Evolutionary conservation across 2,888 invertebrate genomes (phyloP).

Genomic region (Entomobrya multifasciata): DNA sequence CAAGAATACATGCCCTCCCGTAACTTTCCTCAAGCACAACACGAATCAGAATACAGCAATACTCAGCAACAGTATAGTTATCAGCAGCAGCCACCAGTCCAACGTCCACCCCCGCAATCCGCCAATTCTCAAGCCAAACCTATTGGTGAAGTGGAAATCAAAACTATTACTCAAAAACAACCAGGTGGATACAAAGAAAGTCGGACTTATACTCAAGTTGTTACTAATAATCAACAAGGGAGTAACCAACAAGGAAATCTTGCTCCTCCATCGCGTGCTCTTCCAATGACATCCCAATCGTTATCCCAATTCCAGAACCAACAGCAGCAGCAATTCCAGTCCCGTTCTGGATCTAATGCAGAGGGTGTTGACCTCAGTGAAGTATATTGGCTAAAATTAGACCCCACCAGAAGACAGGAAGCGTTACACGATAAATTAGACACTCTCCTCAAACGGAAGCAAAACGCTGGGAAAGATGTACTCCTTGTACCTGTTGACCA

Average conservation of each 20-base stretch:
- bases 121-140: not conserved
- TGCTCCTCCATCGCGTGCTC: not conserved
- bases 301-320: not conserved
- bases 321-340: too few species aligned
- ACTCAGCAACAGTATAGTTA: not conserved
- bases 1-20: conserved; percentile 42
- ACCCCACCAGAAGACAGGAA: conserved; percentile 37
- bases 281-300: not conserved
- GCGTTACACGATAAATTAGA: conserved; percentile 61
- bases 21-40: not conserved
- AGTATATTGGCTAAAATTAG: conserved; percentile 75
- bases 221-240: not conserved
- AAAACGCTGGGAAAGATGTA: conserved; percentile 63
- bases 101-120: too few species aligned
- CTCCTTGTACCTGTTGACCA: conserved; percentile 72
- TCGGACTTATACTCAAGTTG: not conserved
- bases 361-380: conserved; percentile 70
- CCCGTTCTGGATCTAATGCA: not conserved
- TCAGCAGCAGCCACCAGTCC: too few species aligned
- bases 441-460: conserved; percentile 52
- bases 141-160: too few species aligned
- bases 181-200: not conserved
- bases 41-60: not conserved
- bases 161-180: not conserved
- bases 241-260: not conserved